Base-by-base conservation (phyloP, 2,113 vertebrate species). In the Hippocampus barbouri region DNA sequence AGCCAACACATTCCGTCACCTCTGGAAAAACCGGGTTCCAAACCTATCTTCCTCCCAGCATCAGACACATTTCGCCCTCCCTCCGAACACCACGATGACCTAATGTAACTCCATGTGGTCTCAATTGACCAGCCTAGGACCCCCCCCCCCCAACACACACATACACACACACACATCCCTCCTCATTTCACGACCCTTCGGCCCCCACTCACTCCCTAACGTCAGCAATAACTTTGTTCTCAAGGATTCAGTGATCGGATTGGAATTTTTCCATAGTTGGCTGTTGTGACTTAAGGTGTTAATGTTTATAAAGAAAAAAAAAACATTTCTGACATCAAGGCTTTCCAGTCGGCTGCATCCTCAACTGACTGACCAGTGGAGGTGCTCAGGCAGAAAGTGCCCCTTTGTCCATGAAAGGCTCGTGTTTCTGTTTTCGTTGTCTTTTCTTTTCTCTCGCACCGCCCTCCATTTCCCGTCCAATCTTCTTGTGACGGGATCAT, bases 221-320 rank as follows among this genome's bases (percentile, higher is more conserved):
- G 80, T 88, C 88, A 92, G 91, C 92, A 93, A 93, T 93, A 93
- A 93, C 85, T 87, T 81, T 85, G 84, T 89, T 91, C 91, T 92
- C 86, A 91, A 93, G 91, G 91, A 91, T 90, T 92, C 86, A 87
- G 71, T 82, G 80, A 88, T 92, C 81, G 82, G 83, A 87, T 90
- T 90, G 83, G 82, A 83, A 85, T 86, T 87, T 85, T 84, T 85
- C 79, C 68, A 79, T 86, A 84, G 75, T 82, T 87, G 78, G 86
- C 79, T 87, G 83, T 87, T 89, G 81, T 87, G 83, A 84, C 90
- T 88, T 71, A 88, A 87, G 86, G 83, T 91, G 86, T 85, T 88
- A 68, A 75, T 83, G 78, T 88, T 82, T 88, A 59, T 83, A 75
- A 77, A 71, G 72, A 38, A 65, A 68, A 66, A 66, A 34, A 80